Base-by-base conservation (phyloP, 2,113 vertebrate genomes). In the Nyctibius bracteatus region DNA sequence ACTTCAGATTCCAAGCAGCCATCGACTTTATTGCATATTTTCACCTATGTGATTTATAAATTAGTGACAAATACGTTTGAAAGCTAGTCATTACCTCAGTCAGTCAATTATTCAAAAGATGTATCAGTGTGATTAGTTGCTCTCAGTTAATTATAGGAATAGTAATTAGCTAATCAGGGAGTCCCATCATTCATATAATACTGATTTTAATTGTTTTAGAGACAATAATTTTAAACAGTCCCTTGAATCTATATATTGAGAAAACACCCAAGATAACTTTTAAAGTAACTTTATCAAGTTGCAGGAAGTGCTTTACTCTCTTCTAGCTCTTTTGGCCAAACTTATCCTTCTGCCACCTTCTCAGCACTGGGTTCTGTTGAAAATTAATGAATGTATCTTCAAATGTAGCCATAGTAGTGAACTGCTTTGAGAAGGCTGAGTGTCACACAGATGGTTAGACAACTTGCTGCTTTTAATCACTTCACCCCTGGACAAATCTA, bases 81-180 rank as follows among this genome's bases (percentile, higher is more conserved):
- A 96, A 95, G 57, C 77, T 85, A 94, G 73, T 95, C 92, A 93
- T 94, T 96, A 84, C 68, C 57, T 75, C 90, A 84, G 75, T 95
- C 88, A 91, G 77, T 96, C 94, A 92, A 95, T 88, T 95, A 86
- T 74, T 92, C 86, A 81, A 81, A 83, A 90, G 86, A 66, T 66
- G 28, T 72, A 92, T 92, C 83, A 68, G 70, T 77, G 70, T 93
- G 93, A 94, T 97, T 96, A 95, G 91, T 80, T 85, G 54, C 44
- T 94, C 52, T 93, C 70, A 68, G 88, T 85, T 93, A 97, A 92
- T 96, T 96, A 91, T 49, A 93, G 79, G 74, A 97, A 85, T 54
- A 92, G 78, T 95, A 90, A 89, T 84, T 94, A 82, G n/a, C 78
- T 95, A 94, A 94, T 85, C 87, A 90, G 47, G 28, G 39, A 93